phyloP scores from a whole-genome alignment of 2,113 vertebrate species.

The Ailurus styani region DNA sequence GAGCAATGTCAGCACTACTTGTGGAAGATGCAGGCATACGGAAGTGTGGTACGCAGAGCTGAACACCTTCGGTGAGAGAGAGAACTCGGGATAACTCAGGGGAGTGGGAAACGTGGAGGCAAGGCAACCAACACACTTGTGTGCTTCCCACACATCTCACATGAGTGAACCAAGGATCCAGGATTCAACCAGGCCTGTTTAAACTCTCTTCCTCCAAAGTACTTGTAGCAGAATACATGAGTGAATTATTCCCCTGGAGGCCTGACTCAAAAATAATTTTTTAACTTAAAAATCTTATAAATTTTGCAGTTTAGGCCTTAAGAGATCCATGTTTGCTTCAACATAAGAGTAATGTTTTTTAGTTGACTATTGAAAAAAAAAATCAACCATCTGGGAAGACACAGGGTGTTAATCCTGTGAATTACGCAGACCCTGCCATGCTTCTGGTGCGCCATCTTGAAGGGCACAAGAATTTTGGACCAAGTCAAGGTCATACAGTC shows the following conservation, averaged over 20 bases:
- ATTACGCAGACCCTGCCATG: not conserved
- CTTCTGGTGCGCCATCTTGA: accelerated
- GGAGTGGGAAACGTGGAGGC: not conserved
- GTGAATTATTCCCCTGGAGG: not conserved
- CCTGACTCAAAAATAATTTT: not conserved
- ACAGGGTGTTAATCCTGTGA: not conserved
- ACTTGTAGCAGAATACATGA: not conserved
- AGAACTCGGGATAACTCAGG: not conserved
- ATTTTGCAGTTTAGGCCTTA: not conserved
- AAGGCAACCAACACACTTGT: no score
- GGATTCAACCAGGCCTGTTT: not conserved
- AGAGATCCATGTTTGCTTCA: not conserved
- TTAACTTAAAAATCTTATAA: not conserved
- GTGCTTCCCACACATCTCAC: not conserved
- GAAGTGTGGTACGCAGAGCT: not conserved
- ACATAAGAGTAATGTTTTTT: not conserved
- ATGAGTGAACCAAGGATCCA: not conserved
- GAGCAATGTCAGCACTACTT: not conserved
- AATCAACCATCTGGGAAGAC: not conserved
- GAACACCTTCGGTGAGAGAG: not conserved
- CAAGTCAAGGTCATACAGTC: not conserved
- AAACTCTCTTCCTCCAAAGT: not conserved
- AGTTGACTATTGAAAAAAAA: not conserved
- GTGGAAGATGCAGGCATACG: accelerated
- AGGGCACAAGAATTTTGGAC: not conserved